phyloP scores from a whole-genome alignment of 1,140 invertebrate genomes.

The Solenopsis invicta region DNA sequence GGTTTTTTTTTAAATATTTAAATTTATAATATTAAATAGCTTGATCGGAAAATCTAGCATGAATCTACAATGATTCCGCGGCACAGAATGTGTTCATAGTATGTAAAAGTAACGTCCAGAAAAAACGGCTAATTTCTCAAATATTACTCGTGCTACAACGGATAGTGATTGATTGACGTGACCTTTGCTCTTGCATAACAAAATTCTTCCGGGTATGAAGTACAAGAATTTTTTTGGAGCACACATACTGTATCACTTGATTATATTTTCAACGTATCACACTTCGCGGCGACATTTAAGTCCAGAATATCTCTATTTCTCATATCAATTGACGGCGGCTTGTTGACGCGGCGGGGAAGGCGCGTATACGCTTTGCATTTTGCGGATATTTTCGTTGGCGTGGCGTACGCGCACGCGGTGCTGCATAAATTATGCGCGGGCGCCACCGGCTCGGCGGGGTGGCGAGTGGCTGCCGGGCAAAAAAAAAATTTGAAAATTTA shows the following conservation, averaged over 20 bases:
- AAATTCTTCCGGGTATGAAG: background rate
- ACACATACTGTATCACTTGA: background rate
- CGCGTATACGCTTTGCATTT: slow-evolving; percentile 31
- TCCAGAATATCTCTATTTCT: slow-evolving; percentile 23
- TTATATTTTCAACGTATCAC: background rate
- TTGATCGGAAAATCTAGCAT: too few relatives aligned
- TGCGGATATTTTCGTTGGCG: slow-evolving; percentile 27
- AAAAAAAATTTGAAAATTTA: slow-evolving; percentile 66
- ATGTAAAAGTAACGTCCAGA: background rate
- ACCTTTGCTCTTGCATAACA: background rate
- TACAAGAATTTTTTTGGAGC: background rate
- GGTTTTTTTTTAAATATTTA: too few relatives aligned
- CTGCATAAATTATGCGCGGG: slow-evolving; percentile 53
- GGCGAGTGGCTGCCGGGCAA: slow-evolving; percentile 23
- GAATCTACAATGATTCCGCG: too few relatives aligned
- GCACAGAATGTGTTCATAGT: background rate
- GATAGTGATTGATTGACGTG: background rate
- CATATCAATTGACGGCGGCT: slow-evolving; percentile 13
- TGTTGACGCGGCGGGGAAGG: slow-evolving; percentile 20
- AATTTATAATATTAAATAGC: too few relatives aligned
- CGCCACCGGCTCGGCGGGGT: background rate
- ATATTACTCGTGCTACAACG: background rate
- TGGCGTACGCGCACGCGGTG: slow-evolving; percentile 28
- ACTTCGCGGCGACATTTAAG: background rate
- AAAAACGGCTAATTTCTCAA: background rate